Evolutionary conservation across 2,888 invertebrate species (phyloP).

Genomic region (Rotaria socialis): DNA sequence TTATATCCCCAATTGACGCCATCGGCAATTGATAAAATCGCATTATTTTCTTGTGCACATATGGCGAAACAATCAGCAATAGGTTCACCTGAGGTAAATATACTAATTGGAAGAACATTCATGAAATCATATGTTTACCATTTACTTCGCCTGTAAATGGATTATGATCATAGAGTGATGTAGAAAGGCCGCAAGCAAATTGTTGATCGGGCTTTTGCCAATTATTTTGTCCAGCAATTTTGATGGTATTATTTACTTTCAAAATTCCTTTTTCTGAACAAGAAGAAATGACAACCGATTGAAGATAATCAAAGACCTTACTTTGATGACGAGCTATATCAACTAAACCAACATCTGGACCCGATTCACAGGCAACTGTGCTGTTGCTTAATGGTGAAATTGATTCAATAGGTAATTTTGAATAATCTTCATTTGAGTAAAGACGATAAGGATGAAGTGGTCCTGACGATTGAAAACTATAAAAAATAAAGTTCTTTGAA

Average conservation of each 20-base stretch:
- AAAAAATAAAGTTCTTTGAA: not conserved
- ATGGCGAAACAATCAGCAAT: slow-evolving; percentile 82
- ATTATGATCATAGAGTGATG: slow-evolving; percentile 77
- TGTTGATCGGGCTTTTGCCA: slow-evolving; percentile 52
- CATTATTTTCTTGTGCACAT: slow-evolving; percentile 67
- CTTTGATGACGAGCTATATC: slow-evolving; percentile 32
- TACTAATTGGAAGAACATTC: not conserved
- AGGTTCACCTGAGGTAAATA: slow-evolving; percentile 69
- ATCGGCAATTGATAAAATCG: slow-evolving; percentile 76
- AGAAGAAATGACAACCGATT: not conserved
- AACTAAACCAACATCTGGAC: slow-evolving; percentile 18
- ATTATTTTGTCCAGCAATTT: not conserved
- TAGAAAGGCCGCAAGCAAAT: slow-evolving; percentile 69
- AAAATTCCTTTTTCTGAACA: not conserved
- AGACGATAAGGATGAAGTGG: not conserved
- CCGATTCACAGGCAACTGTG: not conserved
- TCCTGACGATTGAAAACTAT: not conserved
- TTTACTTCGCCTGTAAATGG: slow-evolving; percentile 69
- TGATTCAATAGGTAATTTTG: not conserved
- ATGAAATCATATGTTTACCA: slow-evolving; percentile 52
- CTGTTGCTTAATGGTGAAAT: not conserved
- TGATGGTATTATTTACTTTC: not conserved
- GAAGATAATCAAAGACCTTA: not conserved
- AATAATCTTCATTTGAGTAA: not conserved
- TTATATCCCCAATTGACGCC: slow-evolving; percentile 89